Conservation (phyloP, 2,888 invertebrate species). For the Nowickia ferox region DNA sequence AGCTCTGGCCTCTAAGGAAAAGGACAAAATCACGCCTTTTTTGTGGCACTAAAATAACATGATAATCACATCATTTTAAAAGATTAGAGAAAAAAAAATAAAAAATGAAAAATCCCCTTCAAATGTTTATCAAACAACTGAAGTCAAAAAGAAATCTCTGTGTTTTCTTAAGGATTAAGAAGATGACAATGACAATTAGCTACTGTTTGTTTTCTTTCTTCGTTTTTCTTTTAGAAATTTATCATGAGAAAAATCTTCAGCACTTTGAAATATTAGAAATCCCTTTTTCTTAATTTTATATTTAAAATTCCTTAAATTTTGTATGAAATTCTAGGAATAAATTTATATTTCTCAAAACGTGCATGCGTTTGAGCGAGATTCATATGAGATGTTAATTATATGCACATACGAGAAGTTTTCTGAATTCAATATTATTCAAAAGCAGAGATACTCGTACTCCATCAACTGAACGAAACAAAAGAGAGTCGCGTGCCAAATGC, state of each 20-base stretch:
- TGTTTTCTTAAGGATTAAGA: constrained; percentile 8
- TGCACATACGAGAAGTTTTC: constrained; percentile 36
- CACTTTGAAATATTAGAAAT: constrained; percentile 51
- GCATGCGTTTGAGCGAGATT: constrained; percentile 40
- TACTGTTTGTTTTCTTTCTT: constrained; percentile 54
- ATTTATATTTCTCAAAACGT: not conserved
- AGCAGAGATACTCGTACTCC: not conserved
- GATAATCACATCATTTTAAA: constrained; percentile 56
- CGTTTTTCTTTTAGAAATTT: constrained; percentile 23
- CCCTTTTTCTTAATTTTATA: not conserved
- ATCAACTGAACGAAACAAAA: not conserved
- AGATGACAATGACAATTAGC: constrained; percentile 53
- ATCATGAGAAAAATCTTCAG: constrained; percentile 67
- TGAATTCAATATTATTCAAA: constrained; percentile 27
- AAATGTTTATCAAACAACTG: constrained; percentile 22
- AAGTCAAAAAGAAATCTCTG: constrained; percentile 49
- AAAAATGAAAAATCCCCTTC: constrained; percentile 9
- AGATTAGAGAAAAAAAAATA: constrained; percentile 24
- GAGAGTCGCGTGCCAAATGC: constrained; percentile 55
- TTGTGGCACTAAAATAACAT: constrained; percentile 25
- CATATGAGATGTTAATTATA: constrained; percentile 47
- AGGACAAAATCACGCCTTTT: constrained; percentile 64
- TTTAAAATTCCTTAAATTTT: constrained; percentile 54
- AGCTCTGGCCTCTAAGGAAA: constrained; percentile 9
- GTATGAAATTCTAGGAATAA: constrained; percentile 51